Evolutionary conservation across 2,888 invertebrate genomes (phyloP).

Genomic region (Pharmacophagus antenor): DNA sequence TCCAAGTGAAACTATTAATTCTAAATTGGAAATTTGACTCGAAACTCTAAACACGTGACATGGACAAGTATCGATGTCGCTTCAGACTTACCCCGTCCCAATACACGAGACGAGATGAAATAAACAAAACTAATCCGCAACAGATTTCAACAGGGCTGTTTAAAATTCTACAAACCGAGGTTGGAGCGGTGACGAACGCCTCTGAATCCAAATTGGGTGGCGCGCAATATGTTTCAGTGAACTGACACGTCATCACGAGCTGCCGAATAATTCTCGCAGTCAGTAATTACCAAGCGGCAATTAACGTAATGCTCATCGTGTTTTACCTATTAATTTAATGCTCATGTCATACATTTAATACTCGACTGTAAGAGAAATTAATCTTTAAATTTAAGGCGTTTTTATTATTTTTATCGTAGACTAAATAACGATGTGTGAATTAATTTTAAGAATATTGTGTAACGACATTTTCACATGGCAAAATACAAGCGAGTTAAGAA

Average conservation of each 20-base stretch:
- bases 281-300: slow-evolving; percentile 38
- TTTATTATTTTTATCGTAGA: no score
- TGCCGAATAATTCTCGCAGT: slow-evolving; percentile 38
- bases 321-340: slow-evolving; percentile 29
- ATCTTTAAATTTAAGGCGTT: not conserved
- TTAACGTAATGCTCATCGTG: slow-evolving; percentile 35
- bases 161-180: slow-evolving; percentile 45
- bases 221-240: slow-evolving; percentile 38
- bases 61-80: not conserved
- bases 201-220: slow-evolving; percentile 42
- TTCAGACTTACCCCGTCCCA: not conserved
- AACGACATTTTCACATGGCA: no score
- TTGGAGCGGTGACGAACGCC: slow-evolving; percentile 35
- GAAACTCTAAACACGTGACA: not conserved
- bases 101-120: slow-evolving; percentile 39
- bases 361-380: slow-evolving; percentile 4
- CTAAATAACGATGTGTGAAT: no score
- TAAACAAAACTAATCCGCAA: slow-evolving; percentile 48
- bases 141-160: slow-evolving; percentile 44
- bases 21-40: not conserved
- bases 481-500: no score
- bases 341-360: slow-evolving; percentile 21
- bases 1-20: not conserved
- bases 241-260: slow-evolving; percentile 33
- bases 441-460: no score